Conservation (phyloP, 2,797 vertebrate species). For the Pseudomugil gertrudae region DNA sequence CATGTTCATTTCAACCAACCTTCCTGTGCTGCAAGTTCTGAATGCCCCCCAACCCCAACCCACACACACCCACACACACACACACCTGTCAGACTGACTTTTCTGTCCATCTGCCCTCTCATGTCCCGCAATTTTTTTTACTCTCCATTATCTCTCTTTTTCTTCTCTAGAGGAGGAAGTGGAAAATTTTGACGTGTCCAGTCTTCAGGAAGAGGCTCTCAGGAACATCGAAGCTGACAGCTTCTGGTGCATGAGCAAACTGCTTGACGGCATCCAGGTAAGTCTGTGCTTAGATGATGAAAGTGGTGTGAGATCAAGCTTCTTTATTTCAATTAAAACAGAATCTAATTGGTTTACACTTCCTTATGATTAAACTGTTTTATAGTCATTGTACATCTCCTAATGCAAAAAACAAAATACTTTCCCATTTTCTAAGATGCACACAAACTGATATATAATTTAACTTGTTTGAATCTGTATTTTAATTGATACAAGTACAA, state of each 20-base stretch:
- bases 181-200: slow-evolving; percentile 93
- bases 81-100: not conserved
- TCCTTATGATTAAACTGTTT: not conserved
- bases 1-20: too few species aligned
- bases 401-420: too few species aligned
- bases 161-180: slow-evolving; percentile 88
- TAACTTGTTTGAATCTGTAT: not conserved
- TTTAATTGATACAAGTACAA: not conserved
- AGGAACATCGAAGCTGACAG: slow-evolving; percentile 97
- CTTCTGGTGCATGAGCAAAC: slow-evolving; percentile 99
- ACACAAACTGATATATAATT: not conserved
- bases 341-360: not conserved
- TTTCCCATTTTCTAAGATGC: too few species aligned
- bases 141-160: slow-evolving; percentile 31
- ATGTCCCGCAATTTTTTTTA: slow-evolving; percentile 20
- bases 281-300: slow-evolving; percentile 32
- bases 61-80: too few species aligned
- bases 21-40: too few species aligned
- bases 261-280: slow-evolving; percentile 97
- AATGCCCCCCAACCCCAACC: too few species aligned
- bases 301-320: slow-evolving; percentile 6
- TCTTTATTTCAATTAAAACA: too few species aligned
- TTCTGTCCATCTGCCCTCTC: slow-evolving; percentile 1
- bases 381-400: not conserved
- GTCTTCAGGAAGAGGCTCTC: slow-evolving; percentile 88